A percentile compares a stretch with the other conserved stretches of the same genome.
Evolutionary conservation across 2,113 vertebrate species (phyloP).

Genomic region (Upupa epops): DNA sequence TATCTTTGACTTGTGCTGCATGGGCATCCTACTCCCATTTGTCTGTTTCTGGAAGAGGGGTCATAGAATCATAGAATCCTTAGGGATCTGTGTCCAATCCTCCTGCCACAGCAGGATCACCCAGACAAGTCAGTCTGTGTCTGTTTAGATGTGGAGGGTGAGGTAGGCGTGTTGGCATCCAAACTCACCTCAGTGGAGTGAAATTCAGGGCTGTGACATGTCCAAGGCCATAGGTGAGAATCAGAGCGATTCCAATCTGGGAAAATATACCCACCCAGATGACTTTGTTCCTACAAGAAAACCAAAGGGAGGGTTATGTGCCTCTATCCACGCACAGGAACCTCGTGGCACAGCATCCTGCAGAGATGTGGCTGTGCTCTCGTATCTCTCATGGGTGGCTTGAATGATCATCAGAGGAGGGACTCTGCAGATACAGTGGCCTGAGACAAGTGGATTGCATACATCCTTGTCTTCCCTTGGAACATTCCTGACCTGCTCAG

Average conservation of each 20-base stretch:
- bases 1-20: not conserved
- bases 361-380: not conserved
- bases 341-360: accelerated
- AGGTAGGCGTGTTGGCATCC: not conserved
- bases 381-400: not conserved
- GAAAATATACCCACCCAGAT: conserved; percentile 80
- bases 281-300: conserved; percentile 78
- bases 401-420: accelerated
- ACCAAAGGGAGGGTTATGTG: not conserved
- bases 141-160: accelerated
- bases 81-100: no score
- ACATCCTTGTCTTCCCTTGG: not conserved
- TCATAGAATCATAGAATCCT: no score
- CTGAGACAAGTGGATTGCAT: accelerated
- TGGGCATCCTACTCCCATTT: not conserved
- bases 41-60: not conserved
- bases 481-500: not conserved
- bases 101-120: no score
- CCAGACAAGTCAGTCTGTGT: accelerated
- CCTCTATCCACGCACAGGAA: not conserved
- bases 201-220: conserved; percentile 74
- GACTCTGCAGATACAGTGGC: accelerated
- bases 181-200: conserved; percentile 73
- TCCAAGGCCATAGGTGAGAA: conserved; percentile 76
- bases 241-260: conserved; percentile 74